These are phyloP conservation scores for Lanistes nyassanus DNA, from an alignment of 1,140 invertebrate species.

Conservation along the genomic window DNA sequence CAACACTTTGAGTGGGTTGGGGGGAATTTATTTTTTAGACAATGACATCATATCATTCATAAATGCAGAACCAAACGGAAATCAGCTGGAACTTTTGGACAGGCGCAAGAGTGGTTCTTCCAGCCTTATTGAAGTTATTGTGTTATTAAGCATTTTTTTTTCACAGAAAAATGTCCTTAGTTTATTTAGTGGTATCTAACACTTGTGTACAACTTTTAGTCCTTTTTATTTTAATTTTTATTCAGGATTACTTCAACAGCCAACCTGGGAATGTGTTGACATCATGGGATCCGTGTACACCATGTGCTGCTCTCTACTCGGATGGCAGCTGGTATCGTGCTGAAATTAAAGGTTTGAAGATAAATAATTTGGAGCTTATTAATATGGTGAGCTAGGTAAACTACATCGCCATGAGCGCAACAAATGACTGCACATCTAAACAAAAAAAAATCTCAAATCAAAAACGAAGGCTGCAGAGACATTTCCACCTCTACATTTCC, in stretches of 20 bases:
- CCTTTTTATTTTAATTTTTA: not conserved
- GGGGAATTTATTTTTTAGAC: too few species aligned
- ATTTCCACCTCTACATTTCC: too few species aligned
- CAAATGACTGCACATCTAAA: too few species aligned
- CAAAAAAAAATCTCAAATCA: too few species aligned
- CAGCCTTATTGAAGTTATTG: not conserved
- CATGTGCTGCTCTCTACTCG: constrained; percentile 79
- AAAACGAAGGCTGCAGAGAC: too few species aligned
- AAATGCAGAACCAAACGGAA: too few species aligned
- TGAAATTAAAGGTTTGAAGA: constrained; percentile 74
- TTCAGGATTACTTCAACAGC: not conserved
- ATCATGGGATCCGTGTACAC: constrained; percentile 66
- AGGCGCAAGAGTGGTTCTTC: not conserved
- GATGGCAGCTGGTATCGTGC: constrained; percentile 85
- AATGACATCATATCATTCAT: too few species aligned
- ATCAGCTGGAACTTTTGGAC: too few species aligned
- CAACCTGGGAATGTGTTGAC: not conserved
- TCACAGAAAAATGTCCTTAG: not conserved
- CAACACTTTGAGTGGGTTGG: not conserved
- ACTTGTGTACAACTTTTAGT: not conserved
- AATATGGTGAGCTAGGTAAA: too few species aligned
- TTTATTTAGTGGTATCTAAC: not conserved
- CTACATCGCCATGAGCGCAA: too few species aligned
- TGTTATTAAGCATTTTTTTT: not conserved
- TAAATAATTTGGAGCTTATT: too few species aligned